Percentiles rank a stretch among this genome's conserved stretches.
These are phyloP conservation scores for Pseudocheirus occidentalis DNA, from an alignment of 2,797 vertebrate species.

Conservation along the genomic window DNA sequence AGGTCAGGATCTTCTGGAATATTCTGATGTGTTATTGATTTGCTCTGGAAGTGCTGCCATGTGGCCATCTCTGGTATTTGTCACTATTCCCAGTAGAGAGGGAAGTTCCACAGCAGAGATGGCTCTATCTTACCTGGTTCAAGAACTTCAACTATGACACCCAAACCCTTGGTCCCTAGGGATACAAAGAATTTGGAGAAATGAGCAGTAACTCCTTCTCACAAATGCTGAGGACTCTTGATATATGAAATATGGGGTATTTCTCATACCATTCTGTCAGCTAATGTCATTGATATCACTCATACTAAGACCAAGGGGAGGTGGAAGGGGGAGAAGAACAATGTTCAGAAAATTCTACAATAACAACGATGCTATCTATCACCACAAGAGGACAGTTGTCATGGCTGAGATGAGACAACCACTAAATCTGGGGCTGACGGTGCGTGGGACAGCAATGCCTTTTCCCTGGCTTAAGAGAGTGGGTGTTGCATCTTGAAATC, in stretches of 20 bases:
- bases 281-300: background rate
- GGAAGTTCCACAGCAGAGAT: background rate
- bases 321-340: background rate
- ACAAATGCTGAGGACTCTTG: background rate
- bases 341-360: background rate
- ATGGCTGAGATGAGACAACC: background rate
- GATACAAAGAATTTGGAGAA: background rate
- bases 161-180: background rate
- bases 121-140: background rate
- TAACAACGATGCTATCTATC: background rate
- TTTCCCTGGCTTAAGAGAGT: background rate
- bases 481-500: background rate
- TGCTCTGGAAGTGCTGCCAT: background rate
- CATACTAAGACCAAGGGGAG: background rate
- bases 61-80: background rate
- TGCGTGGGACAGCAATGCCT: background rate
- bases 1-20: background rate
- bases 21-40: background rate
- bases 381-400: background rate
- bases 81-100: background rate
- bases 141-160: background rate
- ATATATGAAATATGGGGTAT: background rate
- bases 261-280: background rate
- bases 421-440: background rate
- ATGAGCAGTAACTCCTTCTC: background rate